Conservation (phyloP, 37 sponge, comb jelly and placozoan genomes). For the Bolinopsis microptera region DNA sequence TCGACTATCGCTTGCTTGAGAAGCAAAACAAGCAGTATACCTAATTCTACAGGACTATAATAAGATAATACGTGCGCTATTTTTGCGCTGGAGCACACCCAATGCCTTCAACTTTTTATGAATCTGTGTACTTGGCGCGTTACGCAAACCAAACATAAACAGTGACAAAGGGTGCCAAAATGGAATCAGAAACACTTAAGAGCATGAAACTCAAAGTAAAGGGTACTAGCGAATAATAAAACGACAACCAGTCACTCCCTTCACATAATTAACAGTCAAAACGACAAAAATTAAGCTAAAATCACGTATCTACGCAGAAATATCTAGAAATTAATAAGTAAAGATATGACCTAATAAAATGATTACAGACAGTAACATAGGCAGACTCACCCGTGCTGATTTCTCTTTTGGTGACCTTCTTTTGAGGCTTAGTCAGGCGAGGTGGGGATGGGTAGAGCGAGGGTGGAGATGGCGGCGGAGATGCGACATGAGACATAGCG, state of each 20-base stretch:
- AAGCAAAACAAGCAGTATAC: background rate
- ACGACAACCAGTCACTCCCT: background rate
- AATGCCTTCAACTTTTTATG: slow-evolving; percentile 28
- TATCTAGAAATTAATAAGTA: too few relatives aligned
- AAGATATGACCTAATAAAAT: too few relatives aligned
- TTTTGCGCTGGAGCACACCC: background rate
- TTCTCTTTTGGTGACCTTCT: slow-evolving; percentile 4
- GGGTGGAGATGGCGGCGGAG: slow-evolving; percentile 22
- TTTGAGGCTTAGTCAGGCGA: background rate
- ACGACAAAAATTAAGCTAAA: background rate
- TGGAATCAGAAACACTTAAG: background rate
- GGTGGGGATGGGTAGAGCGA: slow-evolving; percentile 47
- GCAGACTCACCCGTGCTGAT: background rate
- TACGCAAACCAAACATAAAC: slow-evolving; percentile 55
- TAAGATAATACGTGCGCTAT: background rate
- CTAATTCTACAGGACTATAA: background rate
- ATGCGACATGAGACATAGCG: background rate
- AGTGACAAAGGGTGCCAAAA: slow-evolving; percentile 12
- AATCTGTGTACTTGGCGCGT: background rate
- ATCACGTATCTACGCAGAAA: background rate
- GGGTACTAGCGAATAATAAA: background rate
- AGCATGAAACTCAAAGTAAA: background rate
- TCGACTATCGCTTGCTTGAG: background rate
- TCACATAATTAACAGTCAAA: background rate
- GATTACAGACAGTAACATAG: background rate